Evolutionary conservation across 53 echinoderm and acorn worm genomes (phyloP).

Genomic region (Zoroaster sp.): DNA sequence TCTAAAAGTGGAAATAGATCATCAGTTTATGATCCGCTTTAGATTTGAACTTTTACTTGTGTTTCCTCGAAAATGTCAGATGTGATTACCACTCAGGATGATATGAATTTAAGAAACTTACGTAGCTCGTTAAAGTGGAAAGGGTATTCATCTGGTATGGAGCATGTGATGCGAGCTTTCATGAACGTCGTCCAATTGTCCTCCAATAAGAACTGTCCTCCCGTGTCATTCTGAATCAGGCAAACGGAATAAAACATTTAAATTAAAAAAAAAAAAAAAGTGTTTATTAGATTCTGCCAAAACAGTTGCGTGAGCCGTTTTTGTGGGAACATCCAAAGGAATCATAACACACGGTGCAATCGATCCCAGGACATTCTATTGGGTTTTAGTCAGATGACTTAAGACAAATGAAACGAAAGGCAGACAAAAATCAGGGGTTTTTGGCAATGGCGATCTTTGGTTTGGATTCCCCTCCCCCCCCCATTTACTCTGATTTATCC

Average conservation of each 20-base stretch:
- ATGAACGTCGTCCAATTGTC: conserved; percentile 99
- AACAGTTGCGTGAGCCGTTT: not conserved
- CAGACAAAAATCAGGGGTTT: no score
- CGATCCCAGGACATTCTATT: not conserved
- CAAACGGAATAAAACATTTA: conserved; percentile 31
- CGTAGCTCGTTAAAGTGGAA: conserved; percentile 93
- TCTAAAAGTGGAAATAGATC: no score
- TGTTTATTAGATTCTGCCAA: not conserved
- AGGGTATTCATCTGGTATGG: conserved; percentile 79
- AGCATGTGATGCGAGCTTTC: conserved; percentile 95
- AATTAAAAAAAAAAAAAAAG: not conserved
- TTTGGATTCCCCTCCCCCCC: no score
- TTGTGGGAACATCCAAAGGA: not conserved
- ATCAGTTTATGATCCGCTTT: no score
- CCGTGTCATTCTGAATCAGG: conserved; percentile 88
- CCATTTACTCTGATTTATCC: no score
- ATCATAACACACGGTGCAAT: not conserved
- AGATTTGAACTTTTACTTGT: not conserved
- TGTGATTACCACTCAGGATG: not conserved
- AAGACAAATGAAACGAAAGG: not conserved
- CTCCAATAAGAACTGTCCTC: conserved; percentile 86
- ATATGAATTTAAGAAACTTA: conserved; percentile 46
- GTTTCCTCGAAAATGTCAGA: not conserved
- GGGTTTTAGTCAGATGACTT: no score
- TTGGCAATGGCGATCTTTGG: no score